Evolutionary conservation across 1,140 invertebrate species (phyloP).

Genomic region (Anadara kagoshimensis): DNA sequence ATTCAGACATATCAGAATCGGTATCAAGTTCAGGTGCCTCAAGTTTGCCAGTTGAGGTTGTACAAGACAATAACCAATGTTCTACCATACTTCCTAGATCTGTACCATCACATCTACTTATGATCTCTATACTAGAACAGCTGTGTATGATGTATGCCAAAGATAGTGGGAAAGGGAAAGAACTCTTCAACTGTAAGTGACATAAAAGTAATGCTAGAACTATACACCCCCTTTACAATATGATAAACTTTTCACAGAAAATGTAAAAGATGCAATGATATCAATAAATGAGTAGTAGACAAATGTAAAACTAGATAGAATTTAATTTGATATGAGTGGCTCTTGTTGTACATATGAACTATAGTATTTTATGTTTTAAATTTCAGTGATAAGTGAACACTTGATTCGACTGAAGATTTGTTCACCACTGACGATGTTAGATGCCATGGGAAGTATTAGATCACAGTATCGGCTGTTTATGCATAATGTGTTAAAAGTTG

Average conservation of each 20-base stretch:
- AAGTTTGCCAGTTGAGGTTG: no score
- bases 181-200: constrained; percentile 49
- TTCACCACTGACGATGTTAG: constrained; percentile 57
- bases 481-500: constrained; percentile 55
- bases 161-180: constrained; percentile 41
- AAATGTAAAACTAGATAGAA: no score
- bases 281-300: no score
- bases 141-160: constrained; percentile 53
- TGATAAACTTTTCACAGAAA: no score
- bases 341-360: neutral
- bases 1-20: no score
- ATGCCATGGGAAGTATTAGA: constrained; percentile 64
- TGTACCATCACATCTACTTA: constrained; percentile 59
- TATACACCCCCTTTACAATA: neutral
- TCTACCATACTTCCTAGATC: constrained; percentile 21
- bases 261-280: no score
- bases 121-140: constrained; percentile 59
- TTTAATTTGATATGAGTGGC: neutral
- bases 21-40: no score
- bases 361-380: constrained; percentile 3
- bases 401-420: constrained; percentile 58
- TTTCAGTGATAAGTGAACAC: constrained; percentile 62
- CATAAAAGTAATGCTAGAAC: neutral
- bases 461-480: constrained; percentile 57
- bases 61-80: no score